These are phyloP conservation scores for Brachionichthys hirsutus DNA, from an alignment of 2,113 vertebrate species.

Conservation along the genomic window DNA sequence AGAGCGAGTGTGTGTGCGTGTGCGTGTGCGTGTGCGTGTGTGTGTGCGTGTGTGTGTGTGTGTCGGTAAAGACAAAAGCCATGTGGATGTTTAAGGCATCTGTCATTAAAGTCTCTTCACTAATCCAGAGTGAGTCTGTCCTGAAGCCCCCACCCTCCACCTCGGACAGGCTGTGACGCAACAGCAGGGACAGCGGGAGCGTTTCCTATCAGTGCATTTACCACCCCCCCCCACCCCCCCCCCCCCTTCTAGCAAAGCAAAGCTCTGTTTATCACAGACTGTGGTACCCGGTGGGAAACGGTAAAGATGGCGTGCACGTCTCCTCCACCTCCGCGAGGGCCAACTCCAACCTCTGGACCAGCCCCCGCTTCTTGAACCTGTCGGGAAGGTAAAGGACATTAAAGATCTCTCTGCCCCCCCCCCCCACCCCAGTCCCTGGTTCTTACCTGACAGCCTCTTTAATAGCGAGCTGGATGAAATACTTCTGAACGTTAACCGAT, in stretches of 20 bases:
- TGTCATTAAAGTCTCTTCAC: conserved; percentile 52
- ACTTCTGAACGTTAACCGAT: conserved; percentile 85
- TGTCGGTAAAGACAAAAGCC: conserved; percentile 46
- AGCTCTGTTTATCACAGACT: conserved; percentile 76
- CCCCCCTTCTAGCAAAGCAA: background rate
- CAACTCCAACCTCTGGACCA: conserved; percentile 96
- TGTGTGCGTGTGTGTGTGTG: background rate
- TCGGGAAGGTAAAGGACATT: background rate
- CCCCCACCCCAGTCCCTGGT: conserved; percentile 14
- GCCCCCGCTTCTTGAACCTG: conserved; percentile 98
- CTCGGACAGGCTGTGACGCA: conserved; percentile 44
- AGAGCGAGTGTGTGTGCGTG: conserved; percentile 25
- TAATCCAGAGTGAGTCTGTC: conserved; percentile 37
- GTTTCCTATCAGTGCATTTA: conserved; percentile 25
- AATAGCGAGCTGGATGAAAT: conserved; percentile 95
- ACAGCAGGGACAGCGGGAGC: conserved; percentile 27
- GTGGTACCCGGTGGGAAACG: conserved; percentile 81
- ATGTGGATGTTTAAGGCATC: conserved; percentile 56
- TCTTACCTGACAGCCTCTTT: conserved; percentile 93
- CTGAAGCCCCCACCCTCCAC: conserved; percentile 24
- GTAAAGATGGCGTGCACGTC: conserved; percentile 71
- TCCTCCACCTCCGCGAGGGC: conserved; percentile 85
- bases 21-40: conserved; percentile 1
- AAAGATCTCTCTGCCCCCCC: background rate
- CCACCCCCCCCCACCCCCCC: background rate